Evolutionary conservation across 1,140 invertebrate genomes (phyloP), one percentile per base, ranked within the genome.

Genomic region (Drosophila takahashii): DNA sequence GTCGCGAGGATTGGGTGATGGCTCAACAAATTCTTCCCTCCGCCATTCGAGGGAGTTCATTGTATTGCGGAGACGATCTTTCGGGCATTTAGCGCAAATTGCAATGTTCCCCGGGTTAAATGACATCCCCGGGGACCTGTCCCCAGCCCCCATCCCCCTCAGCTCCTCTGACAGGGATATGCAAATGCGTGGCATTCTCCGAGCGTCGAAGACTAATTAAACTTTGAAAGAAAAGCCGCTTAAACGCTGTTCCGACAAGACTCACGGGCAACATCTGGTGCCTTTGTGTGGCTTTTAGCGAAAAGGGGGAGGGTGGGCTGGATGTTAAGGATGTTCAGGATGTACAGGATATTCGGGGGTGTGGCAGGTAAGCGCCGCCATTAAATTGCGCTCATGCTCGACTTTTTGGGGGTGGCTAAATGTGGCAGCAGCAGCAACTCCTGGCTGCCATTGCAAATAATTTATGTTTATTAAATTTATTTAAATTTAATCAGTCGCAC

Each of bases 381-480:
- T 87, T 87, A 79, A 74, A 54, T 81, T 84, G 70, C 65, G 58
- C 52, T 70, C 77, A 37, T 62, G 54, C 52, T 64, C 77, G 41
- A 37, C 70, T 60, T 41, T 32, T 57, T 73, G 64, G 61, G 74
- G 81, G 53, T 76, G 81, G 76, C 37, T 51, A 51, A 51, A 37
- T 44, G 45, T 7, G n/a, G 47, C 45, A 15, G 45, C 26, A 29
- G 16, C 15, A 18, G 44, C 44, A 47, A 27, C 47, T 73, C 22
- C 58, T 41, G 77, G 62, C 47, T 72, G 76, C 57, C 52, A 74
- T 84, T 90, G 85, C 81, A 90, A 90, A 90, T 86, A 90, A 90
- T 90, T 90, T 90, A 90, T 90, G 86, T 90, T 90, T 90, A 90
- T 90, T 90, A 90, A 90, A 90, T 90, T 90, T 90, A 90, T 90